Evolutionary conservation across 2,888 invertebrate species (phyloP).

Genomic region (Cataglyphis rosenhaueri): DNA sequence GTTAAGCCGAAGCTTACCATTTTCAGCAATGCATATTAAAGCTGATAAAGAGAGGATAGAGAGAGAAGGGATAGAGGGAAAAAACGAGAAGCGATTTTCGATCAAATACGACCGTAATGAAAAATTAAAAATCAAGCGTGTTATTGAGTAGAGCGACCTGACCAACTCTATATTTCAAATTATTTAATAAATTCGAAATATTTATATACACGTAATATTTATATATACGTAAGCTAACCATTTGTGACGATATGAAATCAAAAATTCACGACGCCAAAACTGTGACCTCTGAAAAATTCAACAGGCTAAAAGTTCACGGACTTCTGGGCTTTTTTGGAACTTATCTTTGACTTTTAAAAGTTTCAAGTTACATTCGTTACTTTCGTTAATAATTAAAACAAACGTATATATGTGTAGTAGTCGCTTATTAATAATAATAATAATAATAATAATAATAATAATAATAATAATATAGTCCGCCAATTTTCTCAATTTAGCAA

Average conservation of each 20-base stretch:
- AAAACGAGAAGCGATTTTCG: conserved; percentile 11
- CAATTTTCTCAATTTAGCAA: neutral
- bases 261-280: conserved; percentile 12
- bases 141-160: neutral
- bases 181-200: conserved; percentile 1
- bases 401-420: neutral
- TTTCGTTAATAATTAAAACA: neutral
- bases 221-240: neutral
- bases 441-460: neutral
- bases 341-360: neutral
- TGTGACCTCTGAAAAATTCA: neutral
- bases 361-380: neutral
- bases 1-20: conserved; percentile 40
- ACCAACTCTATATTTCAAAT: neutral
- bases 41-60: neutral
- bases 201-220: too few relatives aligned
- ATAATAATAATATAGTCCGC: neutral
- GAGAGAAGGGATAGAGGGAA: neutral
- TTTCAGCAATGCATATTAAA: conserved; percentile 49
- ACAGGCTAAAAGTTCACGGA: neutral
- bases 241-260: neutral
- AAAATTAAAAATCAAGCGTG: conserved; percentile 40
- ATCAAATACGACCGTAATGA: conserved; percentile 4
- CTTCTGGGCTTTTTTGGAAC: neutral
- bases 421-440: neutral